Conservation (phyloP, 2,797 vertebrate species). For the Acomys russatus region DNA sequence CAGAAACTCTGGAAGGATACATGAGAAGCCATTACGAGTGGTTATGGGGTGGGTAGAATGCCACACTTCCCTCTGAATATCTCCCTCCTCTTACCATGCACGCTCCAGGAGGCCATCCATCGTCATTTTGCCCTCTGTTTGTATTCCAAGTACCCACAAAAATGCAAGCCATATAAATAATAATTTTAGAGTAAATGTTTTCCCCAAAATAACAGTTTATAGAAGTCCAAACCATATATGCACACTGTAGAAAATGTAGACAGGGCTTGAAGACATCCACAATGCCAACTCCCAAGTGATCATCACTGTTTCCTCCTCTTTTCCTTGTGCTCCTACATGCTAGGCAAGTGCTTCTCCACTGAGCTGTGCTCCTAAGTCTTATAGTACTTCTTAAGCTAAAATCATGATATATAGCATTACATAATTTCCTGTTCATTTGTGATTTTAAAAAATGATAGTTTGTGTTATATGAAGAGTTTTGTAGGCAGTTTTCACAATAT, state of each 20-base stretch:
- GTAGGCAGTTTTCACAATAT: not conserved
- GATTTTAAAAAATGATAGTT: not conserved
- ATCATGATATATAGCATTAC: not conserved
- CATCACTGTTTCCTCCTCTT: not conserved
- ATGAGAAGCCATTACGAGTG: not conserved
- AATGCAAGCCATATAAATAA: not conserved
- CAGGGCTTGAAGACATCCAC: not conserved
- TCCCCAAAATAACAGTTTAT: not conserved
- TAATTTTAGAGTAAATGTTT: constrained; percentile 47
- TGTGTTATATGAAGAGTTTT: constrained; percentile 31
- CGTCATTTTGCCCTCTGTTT: not conserved
- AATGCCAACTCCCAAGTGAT: not conserved
- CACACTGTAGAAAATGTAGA: not conserved
- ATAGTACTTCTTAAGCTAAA: constrained; percentile 22
- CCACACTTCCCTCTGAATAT: not conserved
- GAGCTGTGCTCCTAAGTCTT: not conserved
- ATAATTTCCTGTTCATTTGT: not conserved
- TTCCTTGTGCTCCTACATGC: not conserved
- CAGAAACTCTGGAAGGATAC: not conserved
- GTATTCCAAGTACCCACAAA: not conserved
- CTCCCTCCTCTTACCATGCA: not conserved
- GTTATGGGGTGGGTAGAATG: not conserved
- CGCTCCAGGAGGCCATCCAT: not conserved
- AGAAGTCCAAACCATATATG: not conserved
- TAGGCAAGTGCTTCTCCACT: not conserved